Conservation (phyloP, 2,113 vertebrate genomes). For the Hippolais icterina region DNA sequence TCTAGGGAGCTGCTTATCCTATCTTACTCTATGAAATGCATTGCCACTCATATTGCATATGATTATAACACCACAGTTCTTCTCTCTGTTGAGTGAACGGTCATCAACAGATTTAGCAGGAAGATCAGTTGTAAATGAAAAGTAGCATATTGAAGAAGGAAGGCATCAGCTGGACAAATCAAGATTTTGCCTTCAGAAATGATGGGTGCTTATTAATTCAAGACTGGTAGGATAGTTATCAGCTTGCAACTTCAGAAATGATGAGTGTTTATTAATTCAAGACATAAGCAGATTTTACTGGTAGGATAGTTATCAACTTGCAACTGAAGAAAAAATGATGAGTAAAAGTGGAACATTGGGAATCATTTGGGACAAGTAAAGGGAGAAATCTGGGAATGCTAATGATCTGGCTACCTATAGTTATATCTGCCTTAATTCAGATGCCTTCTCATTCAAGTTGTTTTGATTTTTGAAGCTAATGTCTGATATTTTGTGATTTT, state of each 20-base stretch:
- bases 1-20: background rate
- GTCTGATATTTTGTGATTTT: background rate
- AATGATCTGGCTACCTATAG: background rate
- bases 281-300: background rate
- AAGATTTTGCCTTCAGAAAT: background rate
- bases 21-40: background rate
- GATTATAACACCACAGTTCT: background rate
- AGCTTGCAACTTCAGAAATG: background rate
- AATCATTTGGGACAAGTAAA: background rate
- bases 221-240: background rate
- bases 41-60: background rate
- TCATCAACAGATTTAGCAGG: background rate
- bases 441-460: background rate
- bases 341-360: background rate
- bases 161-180: background rate
- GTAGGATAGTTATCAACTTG: background rate
- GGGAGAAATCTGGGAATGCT: background rate
- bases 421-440: background rate
- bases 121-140: background rate
- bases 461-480: background rate
- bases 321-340: background rate
- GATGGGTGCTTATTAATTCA: background rate
- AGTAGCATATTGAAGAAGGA: background rate
- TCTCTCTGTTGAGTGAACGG: background rate
- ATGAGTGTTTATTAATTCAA: background rate